These are phyloP conservation scores for Myioborus melanocephalus DNA, from an alignment of 2,797 vertebrate species.

Conservation along the genomic window DNA sequence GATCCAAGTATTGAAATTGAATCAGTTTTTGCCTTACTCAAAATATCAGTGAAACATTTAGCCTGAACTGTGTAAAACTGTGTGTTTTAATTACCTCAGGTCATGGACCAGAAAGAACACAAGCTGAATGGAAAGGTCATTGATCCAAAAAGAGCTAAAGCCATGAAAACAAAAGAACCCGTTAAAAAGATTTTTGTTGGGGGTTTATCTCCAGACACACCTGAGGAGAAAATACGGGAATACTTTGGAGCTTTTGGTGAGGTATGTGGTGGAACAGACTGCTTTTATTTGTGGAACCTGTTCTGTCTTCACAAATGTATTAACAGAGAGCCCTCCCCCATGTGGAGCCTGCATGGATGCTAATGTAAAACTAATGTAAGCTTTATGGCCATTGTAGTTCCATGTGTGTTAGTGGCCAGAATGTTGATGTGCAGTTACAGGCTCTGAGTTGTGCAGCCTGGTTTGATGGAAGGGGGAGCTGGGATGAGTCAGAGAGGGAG, in stretches of 20 bases:
- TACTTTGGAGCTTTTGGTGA: slow-evolving; percentile 96
- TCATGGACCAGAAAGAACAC: slow-evolving; percentile 94
- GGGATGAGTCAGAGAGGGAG: background rate
- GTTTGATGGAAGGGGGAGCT: background rate
- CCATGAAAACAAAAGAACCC: slow-evolving; percentile 98
- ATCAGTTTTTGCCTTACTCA: background rate
- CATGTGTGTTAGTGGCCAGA: background rate
- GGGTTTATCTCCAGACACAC: slow-evolving; percentile 95
- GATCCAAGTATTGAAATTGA: background rate
- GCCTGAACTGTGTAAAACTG: background rate
- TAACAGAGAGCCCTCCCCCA: background rate
- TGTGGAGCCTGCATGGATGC: accelerated
- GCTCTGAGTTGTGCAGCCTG: background rate
- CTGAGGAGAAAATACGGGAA: slow-evolving; percentile 96
- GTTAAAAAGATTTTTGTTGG: slow-evolving; percentile 99
- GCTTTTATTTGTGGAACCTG: background rate
- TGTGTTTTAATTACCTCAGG: slow-evolving; percentile 76
- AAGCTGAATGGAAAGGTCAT: slow-evolving; percentile 98
- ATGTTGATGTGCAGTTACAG: background rate
- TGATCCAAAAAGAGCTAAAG: slow-evolving; percentile 98
- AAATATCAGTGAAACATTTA: background rate
- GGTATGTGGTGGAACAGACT: slow-evolving; percentile 73
- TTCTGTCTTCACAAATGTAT: background rate
- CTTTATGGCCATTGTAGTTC: background rate
- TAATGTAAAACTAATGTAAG: background rate